Conservation (phyloP, 1,140 invertebrate species). For the Wasmannia auropunctata region DNA sequence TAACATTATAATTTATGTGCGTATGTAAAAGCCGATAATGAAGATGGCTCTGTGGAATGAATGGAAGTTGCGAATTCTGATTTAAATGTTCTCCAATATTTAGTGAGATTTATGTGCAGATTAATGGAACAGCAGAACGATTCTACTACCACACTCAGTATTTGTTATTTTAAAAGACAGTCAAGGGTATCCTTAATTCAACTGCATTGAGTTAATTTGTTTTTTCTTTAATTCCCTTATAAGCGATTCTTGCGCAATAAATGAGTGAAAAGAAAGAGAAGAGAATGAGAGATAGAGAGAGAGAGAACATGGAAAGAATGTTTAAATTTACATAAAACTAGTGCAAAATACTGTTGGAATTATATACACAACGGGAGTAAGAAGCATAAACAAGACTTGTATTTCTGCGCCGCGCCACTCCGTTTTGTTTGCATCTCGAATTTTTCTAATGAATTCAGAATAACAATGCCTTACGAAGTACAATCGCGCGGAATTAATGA, state of each 20-base stretch:
- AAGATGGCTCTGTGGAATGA: not conserved
- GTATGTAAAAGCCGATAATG: not conserved
- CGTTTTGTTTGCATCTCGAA: not conserved
- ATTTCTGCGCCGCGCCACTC: not conserved
- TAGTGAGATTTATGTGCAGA: not conserved
- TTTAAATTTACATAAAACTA: not conserved
- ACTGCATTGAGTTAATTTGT: not conserved
- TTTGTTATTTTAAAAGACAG: not conserved
- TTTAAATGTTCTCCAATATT: not conserved
- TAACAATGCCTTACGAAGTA: conserved; percentile 24
- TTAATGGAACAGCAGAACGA: not conserved
- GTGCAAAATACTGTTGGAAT: not conserved
- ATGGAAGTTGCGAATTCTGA: not conserved
- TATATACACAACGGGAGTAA: not conserved
- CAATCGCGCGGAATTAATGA: conserved; percentile 9
- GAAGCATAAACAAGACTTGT: conserved; percentile 14
- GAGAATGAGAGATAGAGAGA: not conserved
- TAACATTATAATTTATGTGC: not conserved
- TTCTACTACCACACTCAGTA: not conserved
- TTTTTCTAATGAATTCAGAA: conserved; percentile 26
- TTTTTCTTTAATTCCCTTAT: not conserved
- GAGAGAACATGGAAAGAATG: not conserved
- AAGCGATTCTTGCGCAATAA: not conserved
- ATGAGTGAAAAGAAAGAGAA: not conserved
- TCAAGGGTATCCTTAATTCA: not conserved